Evolutionary conservation across 1,140 invertebrate species (phyloP), one percentile per base, ranked within the genome.

Genomic region (Cyclina sinensis): DNA sequence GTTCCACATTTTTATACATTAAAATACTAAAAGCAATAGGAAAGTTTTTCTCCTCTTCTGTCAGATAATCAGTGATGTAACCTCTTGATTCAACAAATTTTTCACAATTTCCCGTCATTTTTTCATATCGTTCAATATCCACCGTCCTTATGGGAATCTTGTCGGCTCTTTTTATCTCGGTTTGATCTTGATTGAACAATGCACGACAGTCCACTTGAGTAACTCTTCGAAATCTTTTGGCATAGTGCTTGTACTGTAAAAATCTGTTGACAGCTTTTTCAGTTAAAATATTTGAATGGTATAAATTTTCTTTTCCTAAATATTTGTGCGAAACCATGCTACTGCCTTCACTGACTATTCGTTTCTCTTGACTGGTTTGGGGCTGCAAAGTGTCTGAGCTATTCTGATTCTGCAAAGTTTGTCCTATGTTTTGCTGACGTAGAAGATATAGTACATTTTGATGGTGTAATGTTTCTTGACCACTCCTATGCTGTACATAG

Each of bases 21-120:
- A 95, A 37, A n/a, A 95, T 88, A 74, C 92, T 93, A 85, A 89
- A 95, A 2, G 95, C 94, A 9, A 95, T 91, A 4, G 93, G 91
- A 59, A 93, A 95, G 46, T 90, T 48, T 27, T 89, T 68, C 27
- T 94, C 93, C 70, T 90, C 88, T 12, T 85, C 32, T 0, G 89
- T 90, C 35, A 92, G 62, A 0, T 88, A 65, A 30, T 83, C 37
- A 39, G 87, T 88, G 0, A 91, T 92, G 82, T 91, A 94, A 5
- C 91, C 88, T 16, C 57, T 65, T 3, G 86, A 30, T 16, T 62
- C 43, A 32, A 35, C 79, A 73, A 88, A 90, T 32, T 68, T 51
- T 16, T 65, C 27, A 59, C 86, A 91, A 43, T 86, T 16, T 16
- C 4, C 1, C 2, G 80, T 68, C 62, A 83, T 65, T 7, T 83